Base-by-base conservation (phyloP, 92 coral and sea anemone species). In the Virgularia gustaviana region DNA sequence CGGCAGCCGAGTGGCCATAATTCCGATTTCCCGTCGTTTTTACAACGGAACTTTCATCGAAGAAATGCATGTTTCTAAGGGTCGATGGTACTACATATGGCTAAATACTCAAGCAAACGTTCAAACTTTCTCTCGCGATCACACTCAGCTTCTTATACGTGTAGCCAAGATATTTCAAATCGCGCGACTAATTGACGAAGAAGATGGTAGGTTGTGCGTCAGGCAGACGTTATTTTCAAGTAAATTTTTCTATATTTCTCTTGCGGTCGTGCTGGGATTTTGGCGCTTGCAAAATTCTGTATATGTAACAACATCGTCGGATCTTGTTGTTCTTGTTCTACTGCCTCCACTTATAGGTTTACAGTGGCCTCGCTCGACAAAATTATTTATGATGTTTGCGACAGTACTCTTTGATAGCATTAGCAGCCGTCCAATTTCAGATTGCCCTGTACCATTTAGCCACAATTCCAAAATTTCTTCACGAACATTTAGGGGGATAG, bases 31-130 rank as follows among this genome's bases (percentile, higher is more conserved):
- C 81, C 42, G 74, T 34, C 8, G 88, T 84, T 73, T 78, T 65
- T 6, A 73, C 19, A 25, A 83, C 88, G 15, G 88, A 78, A 39
- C 80, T 63, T 39, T 83, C 78, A 51, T 83, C 81, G 57, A 83
- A 83, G 41, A 84, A 84, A 31, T 76, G 73, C 81, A 81, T 76
- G n/a, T 49, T 66, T 62, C 39, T 76, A n/a, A 32, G 78, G 63
- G 51, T 82, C 79, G 32, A 62, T 37, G 49, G 83, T 71, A 64
- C 68, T 71, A 55, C 84, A 83, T 34, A 20, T 61, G 13, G 81
- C 45, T 63, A 82, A 77, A 59, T 82, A 67, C 33, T 82, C 76
- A 28, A 51, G 23, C 28, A 79, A 51, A 25, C 66, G 61, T 44
- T 63, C 24, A 83, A 36, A 23, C 64, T 68, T 65, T 83, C 79